These are phyloP conservation scores for Raja brachyura DNA, from an alignment of 2,113 vertebrate genomes.

Conservation along the genomic window DNA sequence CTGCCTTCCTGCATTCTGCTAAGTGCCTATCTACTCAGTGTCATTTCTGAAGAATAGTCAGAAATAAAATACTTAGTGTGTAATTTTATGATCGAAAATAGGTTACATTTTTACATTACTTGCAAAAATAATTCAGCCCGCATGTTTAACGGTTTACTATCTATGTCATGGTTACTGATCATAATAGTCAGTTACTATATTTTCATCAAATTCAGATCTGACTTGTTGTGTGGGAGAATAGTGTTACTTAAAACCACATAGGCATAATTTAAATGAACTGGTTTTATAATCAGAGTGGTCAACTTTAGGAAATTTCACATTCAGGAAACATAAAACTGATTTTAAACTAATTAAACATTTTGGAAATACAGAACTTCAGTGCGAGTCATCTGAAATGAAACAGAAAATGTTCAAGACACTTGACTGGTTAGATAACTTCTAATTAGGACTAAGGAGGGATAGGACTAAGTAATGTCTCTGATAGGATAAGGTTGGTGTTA, in stretches of 20 bases:
- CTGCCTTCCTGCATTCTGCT: neutral
- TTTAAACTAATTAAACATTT: neutral
- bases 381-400: too few species aligned
- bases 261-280: neutral
- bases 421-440: too few species aligned
- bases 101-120: neutral
- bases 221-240: neutral
- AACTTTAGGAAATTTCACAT: neutral
- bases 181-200: neutral
- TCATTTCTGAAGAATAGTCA: neutral
- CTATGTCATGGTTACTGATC: neutral
- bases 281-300: neutral
- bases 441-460: too few species aligned
- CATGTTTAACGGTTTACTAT: neutral
- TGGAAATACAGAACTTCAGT: too few species aligned
- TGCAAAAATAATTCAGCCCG: neutral
- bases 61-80: neutral
- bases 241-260: neutral
- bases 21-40: neutral
- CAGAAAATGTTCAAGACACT: too few species aligned
- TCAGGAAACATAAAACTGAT: neutral
- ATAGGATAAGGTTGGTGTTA: too few species aligned
- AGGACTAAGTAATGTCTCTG: too few species aligned
- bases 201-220: neutral
- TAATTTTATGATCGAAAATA: neutral